Percentiles rank a stretch among this genome's conserved stretches.
These are phyloP conservation scores for Perithous albicinctus DNA, from an alignment of 2,888 invertebrate species.

Conservation along the genomic window DNA sequence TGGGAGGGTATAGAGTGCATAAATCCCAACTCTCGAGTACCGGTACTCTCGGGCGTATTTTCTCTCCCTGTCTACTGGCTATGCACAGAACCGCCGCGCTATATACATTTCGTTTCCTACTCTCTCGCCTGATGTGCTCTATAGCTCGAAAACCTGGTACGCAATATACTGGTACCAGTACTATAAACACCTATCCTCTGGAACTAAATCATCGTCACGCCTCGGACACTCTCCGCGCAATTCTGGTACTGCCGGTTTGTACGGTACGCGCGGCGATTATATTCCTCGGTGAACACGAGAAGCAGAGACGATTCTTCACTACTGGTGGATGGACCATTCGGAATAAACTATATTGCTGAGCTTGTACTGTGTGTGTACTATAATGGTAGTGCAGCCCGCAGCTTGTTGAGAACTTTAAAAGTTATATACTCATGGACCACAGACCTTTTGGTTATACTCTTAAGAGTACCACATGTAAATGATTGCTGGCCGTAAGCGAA, in stretches of 20 bases:
- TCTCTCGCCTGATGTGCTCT: not conserved
- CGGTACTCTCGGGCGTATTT: constrained; percentile 54
- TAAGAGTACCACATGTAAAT: not conserved
- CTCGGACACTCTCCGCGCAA: constrained; percentile 60
- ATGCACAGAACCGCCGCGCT: not conserved
- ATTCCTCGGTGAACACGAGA: constrained; percentile 51
- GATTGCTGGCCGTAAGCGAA: no score
- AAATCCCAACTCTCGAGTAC: constrained; percentile 64
- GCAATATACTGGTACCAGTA: constrained; percentile 31
- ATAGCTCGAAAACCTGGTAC: constrained; percentile 1
- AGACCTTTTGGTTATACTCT: not conserved
- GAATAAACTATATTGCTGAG: not conserved
- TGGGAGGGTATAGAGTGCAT: constrained; percentile 57
- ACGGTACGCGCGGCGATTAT: constrained; percentile 44
- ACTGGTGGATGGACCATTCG: constrained; percentile 13
- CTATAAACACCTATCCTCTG: constrained; percentile 61
- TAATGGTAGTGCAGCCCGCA: not conserved
- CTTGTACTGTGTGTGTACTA: not conserved
- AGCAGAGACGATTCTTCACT: constrained; percentile 50
- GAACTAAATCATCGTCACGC: constrained; percentile 64
- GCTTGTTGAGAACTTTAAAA: not conserved
- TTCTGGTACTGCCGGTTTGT: constrained; percentile 8
- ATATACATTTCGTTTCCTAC: not conserved
- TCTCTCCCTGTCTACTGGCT: constrained; percentile 4
- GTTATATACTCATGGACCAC: not conserved